Evolutionary conservation across 2,797 vertebrate species (phyloP).

Genomic region (Tokudaia muenninki): DNA sequence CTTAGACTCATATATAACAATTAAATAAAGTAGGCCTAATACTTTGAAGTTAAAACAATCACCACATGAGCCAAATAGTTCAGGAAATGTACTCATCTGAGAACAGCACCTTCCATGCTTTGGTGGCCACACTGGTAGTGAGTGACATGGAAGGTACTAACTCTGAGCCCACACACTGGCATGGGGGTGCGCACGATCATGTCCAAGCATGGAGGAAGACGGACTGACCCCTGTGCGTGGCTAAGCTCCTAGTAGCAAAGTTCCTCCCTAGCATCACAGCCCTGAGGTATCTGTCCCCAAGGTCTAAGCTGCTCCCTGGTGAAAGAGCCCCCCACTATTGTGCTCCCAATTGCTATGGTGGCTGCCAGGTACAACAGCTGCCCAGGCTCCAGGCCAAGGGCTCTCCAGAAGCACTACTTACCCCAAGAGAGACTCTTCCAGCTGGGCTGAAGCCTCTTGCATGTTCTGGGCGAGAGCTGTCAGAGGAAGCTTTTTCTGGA

Average conservation of each 20-base stretch:
- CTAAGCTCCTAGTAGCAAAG: not conserved
- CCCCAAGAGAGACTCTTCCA: slow-evolving; percentile 97
- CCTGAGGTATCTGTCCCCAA: not conserved
- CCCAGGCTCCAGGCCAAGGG: not conserved
- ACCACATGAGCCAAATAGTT: not conserved
- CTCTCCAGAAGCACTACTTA: slow-evolving; percentile 82
- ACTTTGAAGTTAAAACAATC: not conserved
- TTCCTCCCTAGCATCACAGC: not conserved
- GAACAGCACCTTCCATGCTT: not conserved
- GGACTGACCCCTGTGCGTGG: rapidly evolving
- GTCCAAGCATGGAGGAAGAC: not conserved
- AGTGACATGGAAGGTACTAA: not conserved
- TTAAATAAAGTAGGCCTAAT: not conserved
- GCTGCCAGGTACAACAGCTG: too few relatives aligned
- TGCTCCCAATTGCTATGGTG: not conserved
- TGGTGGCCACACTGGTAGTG: not conserved
- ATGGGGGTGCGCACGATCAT: not conserved
- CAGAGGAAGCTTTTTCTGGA: slow-evolving; percentile 97
- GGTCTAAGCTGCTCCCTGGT: not conserved
- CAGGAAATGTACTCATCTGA: not conserved
- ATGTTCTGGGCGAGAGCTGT: slow-evolving; percentile 96
- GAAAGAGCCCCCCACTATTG: not conserved
- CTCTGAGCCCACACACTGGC: not conserved
- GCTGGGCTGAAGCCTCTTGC: slow-evolving; percentile 94
- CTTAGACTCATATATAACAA: not conserved